Percentiles rank a stretch among this genome's conserved stretches.
These are phyloP conservation scores for Microtus oregoni DNA, from an alignment of 2,113 vertebrate species.

Conservation along the genomic window DNA sequence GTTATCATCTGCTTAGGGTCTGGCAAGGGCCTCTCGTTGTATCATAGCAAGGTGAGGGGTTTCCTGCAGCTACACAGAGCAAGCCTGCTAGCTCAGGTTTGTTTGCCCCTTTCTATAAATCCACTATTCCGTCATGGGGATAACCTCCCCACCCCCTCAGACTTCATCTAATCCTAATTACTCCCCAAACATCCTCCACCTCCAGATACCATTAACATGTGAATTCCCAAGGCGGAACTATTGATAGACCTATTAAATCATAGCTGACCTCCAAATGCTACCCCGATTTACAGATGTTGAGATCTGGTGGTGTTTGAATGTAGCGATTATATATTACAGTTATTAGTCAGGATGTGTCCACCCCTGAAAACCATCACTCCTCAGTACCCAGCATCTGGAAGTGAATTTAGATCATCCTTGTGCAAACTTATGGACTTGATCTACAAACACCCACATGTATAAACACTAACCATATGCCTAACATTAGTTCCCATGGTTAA, in stretches of 20 bases:
- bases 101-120: not conserved
- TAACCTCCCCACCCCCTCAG: not conserved
- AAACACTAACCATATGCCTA: not conserved
- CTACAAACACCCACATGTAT: not conserved
- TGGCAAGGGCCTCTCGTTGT: not conserved
- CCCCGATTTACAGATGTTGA: not conserved
- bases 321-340: not conserved
- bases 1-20: not conserved
- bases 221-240: not conserved
- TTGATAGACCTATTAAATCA: not conserved
- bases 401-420: not conserved
- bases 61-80: no score
- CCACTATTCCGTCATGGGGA: not conserved
- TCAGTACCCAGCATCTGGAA: not conserved
- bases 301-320: constrained; percentile 14
- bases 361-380: not conserved
- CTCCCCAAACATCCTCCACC: not conserved
- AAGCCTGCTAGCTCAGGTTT: not conserved
- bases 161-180: not conserved
- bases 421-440: not conserved
- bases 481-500: not conserved
- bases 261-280: not conserved
- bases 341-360: not conserved
- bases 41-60: not conserved
- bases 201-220: not conserved